Percentiles rank a stretch among this genome's conserved stretches.
phyloP scores from a whole-genome alignment of 2,797 vertebrate species.

The Molossus alvarezi region DNA sequence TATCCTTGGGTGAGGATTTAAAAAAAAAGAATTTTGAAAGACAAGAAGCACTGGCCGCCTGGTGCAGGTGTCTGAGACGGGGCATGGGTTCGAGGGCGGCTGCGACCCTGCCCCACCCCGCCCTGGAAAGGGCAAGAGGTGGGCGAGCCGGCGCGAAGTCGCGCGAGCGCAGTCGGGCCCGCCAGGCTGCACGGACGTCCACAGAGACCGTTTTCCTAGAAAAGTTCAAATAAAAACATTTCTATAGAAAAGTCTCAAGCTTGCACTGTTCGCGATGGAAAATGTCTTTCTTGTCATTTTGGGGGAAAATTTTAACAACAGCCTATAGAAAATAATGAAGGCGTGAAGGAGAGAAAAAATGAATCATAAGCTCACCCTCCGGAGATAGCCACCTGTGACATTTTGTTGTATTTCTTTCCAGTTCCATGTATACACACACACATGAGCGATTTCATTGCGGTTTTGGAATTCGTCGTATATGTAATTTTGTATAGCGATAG shows the following conservation, averaged over 20 bases:
- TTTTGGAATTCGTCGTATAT: background rate
- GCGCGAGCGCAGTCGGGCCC: background rate
- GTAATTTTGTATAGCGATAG: background rate
- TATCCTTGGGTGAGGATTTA: too few species aligned
- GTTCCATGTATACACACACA: background rate
- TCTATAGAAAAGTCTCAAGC: background rate
- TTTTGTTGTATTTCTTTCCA: background rate
- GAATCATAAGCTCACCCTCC: background rate
- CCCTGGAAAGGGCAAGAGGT: background rate
- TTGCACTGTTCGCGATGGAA: background rate
- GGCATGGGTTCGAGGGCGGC: background rate
- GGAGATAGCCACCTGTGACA: background rate
- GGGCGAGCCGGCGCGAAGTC: background rate
- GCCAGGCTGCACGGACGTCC: background rate
- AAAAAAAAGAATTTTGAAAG: background rate
- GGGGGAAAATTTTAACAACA: conserved; percentile 15
- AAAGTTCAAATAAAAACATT: background rate
- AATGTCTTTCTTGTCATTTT: background rate
- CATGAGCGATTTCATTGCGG: background rate
- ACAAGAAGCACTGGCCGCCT: background rate
- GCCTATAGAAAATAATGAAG: background rate
- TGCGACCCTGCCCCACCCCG: fast-evolving
- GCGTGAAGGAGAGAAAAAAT: background rate
- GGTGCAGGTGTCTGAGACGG: background rate
- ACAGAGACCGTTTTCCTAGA: background rate